A percentile compares a stretch with the other conserved stretches of the same genome.
Conservation (phyloP, 2,113 vertebrate species). For the Psephotus haematonotus region DNA sequence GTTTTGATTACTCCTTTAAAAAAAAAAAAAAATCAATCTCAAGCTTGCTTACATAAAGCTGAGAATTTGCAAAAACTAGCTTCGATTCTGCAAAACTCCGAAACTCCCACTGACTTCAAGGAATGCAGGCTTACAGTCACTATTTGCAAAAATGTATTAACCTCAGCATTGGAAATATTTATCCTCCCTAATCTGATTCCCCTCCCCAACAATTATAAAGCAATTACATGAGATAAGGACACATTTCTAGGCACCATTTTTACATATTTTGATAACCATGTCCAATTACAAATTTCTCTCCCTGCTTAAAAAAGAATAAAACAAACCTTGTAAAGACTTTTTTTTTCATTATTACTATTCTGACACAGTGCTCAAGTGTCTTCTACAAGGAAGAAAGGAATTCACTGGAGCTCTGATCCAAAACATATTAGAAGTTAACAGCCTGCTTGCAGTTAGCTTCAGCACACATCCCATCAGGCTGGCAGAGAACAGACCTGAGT, state of each 20-base stretch:
- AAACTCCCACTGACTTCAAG: neutral
- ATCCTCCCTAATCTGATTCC: constrained; percentile 27
- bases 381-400: constrained; percentile 1
- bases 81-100: neutral
- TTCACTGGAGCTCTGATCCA: neutral
- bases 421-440: neutral
- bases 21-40: neutral
- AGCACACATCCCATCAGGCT: neutral
- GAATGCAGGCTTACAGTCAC: neutral
- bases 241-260: constrained; percentile 28
- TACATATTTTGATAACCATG: constrained; percentile 17
- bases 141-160: neutral
- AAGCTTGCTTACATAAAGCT: neutral
- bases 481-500: neutral
- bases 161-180: constrained; percentile 9
- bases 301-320: neutral
- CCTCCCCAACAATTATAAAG: constrained; percentile 37
- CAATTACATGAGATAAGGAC: constrained; percentile 42
- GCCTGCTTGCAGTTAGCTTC: neutral
- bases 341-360: neutral
- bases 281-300: constrained; percentile 5
- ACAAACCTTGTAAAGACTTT: neutral
- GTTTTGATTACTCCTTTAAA: no score
- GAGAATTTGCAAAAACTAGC: neutral
- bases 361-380: neutral